phyloP scores from a whole-genome alignment of 2,797 vertebrate species.

The Nothura maculosa region DNA sequence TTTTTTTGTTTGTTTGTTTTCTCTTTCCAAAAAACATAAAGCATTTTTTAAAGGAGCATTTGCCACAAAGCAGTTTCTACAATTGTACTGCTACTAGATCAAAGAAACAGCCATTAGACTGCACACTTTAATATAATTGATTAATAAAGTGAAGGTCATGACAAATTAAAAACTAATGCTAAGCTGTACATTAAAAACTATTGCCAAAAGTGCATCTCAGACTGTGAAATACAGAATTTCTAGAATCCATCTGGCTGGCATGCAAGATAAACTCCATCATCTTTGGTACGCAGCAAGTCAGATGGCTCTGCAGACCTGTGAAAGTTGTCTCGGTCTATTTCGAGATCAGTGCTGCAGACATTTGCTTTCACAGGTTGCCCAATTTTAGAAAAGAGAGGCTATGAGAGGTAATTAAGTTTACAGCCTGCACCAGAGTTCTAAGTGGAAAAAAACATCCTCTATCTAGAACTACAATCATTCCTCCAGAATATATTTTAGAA shows the following conservation, averaged over 20 bases:
- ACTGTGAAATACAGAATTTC: background rate
- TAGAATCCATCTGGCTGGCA: background rate
- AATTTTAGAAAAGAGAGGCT: background rate
- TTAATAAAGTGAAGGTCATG: background rate
- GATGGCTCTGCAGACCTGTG: slow-evolving; percentile 30
- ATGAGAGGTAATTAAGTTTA: slow-evolving; percentile 10
- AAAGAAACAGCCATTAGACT: background rate
- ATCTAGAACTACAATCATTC: background rate
- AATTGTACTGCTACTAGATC: background rate
- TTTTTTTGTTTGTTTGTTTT: background rate
- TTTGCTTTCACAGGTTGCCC: background rate
- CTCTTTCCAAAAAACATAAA: background rate
- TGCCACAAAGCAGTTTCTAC: background rate
- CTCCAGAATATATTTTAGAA: background rate
- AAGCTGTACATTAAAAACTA: background rate
- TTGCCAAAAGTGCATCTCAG: background rate
- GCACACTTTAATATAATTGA: background rate
- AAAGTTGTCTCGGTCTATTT: slow-evolving; percentile 42
- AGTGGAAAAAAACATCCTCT: background rate
- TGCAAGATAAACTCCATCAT: slow-evolving; percentile 9
- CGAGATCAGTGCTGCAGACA: slow-evolving; percentile 30
- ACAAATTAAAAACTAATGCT: background rate
- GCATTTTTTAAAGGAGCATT: background rate
- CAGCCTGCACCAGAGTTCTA: background rate
- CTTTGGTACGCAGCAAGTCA: slow-evolving; percentile 17